phyloP scores from a whole-genome alignment of 2,888 invertebrate species.

The Erebia aethiops region DNA sequence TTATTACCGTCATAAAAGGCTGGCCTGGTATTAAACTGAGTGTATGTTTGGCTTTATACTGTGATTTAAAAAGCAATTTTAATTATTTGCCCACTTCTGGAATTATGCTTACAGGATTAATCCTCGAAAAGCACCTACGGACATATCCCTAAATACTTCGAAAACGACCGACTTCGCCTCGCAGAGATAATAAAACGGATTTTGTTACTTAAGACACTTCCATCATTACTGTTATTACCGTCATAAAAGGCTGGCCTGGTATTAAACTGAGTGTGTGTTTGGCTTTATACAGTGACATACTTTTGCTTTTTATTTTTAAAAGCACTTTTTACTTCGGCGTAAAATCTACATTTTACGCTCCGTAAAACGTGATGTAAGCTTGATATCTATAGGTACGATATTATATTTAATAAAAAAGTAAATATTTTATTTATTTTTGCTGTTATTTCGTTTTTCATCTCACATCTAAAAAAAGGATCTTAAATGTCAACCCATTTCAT shows the following conservation, averaged over 20 bases:
- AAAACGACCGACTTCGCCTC: constrained; percentile 55
- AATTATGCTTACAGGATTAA: too few relatives aligned
- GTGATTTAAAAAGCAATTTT: constrained; percentile 26
- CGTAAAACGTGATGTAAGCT: neutral
- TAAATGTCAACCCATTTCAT: too few relatives aligned
- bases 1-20: constrained; percentile 44
- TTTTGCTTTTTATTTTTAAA: constrained; percentile 30
- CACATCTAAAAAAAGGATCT: too few relatives aligned
- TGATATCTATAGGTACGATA: neutral
- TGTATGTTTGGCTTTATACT: constrained; percentile 33
- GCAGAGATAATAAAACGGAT: constrained; percentile 56
- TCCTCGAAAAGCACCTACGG: constrained; percentile 15
- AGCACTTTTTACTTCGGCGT: constrained; percentile 10
- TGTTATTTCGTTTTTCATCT: too few relatives aligned
- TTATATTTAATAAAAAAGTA: neutral
- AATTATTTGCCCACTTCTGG: too few relatives aligned
- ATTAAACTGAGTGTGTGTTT: constrained; percentile 37
- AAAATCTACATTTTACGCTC: neutral
- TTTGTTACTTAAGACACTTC: constrained; percentile 47
- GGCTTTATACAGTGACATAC: constrained; percentile 35
- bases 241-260: constrained; percentile 42
- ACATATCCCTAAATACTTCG: constrained; percentile 47
- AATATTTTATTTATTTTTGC: neutral
- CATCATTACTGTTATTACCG: constrained; percentile 44
- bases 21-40: constrained; percentile 40